Conservation (phyloP, 2,888 invertebrate genomes). For the Protophormia terraenovae region DNA sequence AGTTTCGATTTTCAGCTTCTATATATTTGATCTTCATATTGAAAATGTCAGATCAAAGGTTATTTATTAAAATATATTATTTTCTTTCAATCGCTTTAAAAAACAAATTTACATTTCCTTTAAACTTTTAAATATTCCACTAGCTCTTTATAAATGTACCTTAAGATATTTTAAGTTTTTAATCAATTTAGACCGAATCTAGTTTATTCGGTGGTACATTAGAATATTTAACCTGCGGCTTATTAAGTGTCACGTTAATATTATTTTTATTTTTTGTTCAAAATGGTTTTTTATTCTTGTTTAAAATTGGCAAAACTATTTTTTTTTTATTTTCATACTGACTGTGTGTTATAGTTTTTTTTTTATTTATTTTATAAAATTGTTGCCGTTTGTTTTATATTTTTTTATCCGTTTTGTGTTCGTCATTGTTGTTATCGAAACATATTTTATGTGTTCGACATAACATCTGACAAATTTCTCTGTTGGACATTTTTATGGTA, state of each 20-base stretch:
- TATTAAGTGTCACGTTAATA: slow-evolving; percentile 69
- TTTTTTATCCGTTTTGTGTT: slow-evolving; percentile 28
- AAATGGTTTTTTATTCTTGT: slow-evolving; percentile 35
- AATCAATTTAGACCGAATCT: neutral
- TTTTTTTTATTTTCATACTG: slow-evolving; percentile 14
- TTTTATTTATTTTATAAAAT: neutral
- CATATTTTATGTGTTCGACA: slow-evolving; percentile 68
- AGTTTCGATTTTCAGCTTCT: too few relatives aligned
- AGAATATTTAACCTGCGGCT: slow-evolving; percentile 69
- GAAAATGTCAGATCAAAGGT: neutral
- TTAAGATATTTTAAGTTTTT: too few relatives aligned
- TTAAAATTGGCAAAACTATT: slow-evolving; percentile 37
- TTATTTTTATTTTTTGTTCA: slow-evolving; percentile 13
- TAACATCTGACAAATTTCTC: slow-evolving; percentile 71
- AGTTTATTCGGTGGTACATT: neutral
- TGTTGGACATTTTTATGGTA: slow-evolving; percentile 64
- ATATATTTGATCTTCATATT: too few relatives aligned
- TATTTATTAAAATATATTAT: neutral
- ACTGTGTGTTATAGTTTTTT: slow-evolving; percentile 13
- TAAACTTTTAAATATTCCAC: too few relatives aligned
- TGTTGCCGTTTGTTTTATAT: slow-evolving; percentile 35
- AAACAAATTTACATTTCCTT: neutral
- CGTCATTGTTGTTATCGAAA: slow-evolving; percentile 64
- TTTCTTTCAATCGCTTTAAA: too few relatives aligned
- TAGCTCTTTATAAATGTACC: too few relatives aligned